Percentiles rank a stretch among this genome's conserved stretches.
Conservation (phyloP, 2,113 vertebrate species). For the Rhineura floridana region DNA sequence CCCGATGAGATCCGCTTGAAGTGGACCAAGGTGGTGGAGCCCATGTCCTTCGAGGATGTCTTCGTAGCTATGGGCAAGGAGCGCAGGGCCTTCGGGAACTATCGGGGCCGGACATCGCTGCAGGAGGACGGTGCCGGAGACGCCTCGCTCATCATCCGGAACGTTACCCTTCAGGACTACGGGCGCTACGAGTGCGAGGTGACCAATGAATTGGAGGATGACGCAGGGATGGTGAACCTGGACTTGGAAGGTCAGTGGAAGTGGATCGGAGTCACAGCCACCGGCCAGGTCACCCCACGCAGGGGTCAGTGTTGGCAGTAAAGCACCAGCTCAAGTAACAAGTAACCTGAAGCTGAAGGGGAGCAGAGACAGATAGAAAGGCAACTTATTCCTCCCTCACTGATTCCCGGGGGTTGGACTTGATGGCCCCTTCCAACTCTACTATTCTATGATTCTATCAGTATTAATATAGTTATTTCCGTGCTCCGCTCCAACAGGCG, state of each 20-base stretch:
- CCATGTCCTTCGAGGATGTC: slow-evolving; percentile 87
- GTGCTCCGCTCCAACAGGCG: too few species aligned
- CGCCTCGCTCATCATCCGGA: slow-evolving; percentile 90
- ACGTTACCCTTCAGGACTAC: slow-evolving; percentile 93
- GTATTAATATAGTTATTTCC: too few species aligned
- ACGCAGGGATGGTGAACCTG: slow-evolving; percentile 91
- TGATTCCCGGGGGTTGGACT: too few species aligned
- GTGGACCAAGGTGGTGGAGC: slow-evolving; percentile 93
- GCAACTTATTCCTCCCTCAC: too few species aligned
- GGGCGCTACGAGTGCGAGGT: slow-evolving; percentile 96
- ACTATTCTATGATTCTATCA: too few species aligned
- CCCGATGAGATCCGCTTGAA: slow-evolving; percentile 88
- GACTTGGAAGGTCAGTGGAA: slow-evolving; percentile 87
- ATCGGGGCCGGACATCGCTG: slow-evolving; percentile 84
- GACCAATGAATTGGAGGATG: slow-evolving; percentile 93
- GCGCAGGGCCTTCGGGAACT: slow-evolving; percentile 84
- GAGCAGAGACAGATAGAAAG: too few species aligned
- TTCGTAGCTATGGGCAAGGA: slow-evolving; percentile 90
- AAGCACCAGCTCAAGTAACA: too few species aligned
- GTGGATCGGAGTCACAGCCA: neutral
- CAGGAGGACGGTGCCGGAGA: slow-evolving; percentile 84
- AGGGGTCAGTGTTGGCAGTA: neutral
- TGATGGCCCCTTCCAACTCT: too few species aligned
- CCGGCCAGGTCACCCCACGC: too few species aligned
- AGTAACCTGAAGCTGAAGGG: too few species aligned